A percentile compares a stretch with the other conserved stretches of the same genome.
Evolutionary conservation across 2,113 vertebrate species (phyloP).

Genomic region (Strix aluco): DNA sequence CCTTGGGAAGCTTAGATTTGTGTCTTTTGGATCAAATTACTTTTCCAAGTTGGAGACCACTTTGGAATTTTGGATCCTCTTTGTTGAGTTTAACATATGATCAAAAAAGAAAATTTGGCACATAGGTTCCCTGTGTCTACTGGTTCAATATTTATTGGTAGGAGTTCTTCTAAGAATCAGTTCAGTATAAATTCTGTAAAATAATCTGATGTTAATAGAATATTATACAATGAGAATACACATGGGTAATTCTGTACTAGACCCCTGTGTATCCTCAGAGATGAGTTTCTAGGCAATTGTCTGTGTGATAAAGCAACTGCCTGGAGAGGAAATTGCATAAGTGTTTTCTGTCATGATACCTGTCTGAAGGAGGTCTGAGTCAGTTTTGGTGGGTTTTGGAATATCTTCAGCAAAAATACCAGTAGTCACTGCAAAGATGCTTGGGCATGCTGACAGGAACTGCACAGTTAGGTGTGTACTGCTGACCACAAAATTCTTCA

Average conservation of each 20-base stretch:
- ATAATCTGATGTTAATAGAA: neutral
- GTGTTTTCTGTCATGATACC: neutral
- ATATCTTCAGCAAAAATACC: neutral
- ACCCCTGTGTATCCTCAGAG: neutral
- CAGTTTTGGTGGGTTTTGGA: neutral
- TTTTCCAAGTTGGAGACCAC: neutral
- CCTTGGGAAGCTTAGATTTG: neutral
- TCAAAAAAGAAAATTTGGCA: neutral
- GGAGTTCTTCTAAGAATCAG: neutral
- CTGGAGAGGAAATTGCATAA: neutral
- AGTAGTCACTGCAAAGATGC: neutral
- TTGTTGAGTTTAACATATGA: neutral
- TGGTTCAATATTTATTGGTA: neutral
- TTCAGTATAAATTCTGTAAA: neutral
- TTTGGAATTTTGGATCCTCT: neutral
- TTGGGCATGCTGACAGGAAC: neutral
- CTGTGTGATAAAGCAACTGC: neutral
- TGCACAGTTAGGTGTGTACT: neutral
- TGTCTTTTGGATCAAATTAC: neutral
- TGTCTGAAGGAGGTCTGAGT: neutral
- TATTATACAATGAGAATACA: neutral
- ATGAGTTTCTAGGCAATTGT: neutral
- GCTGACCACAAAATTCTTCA: neutral
- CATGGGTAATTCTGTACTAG: neutral
- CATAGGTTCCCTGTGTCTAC: neutral